phyloP scores from a whole-genome alignment of 2,888 invertebrate species.

The Strigamia maritima region DNA sequence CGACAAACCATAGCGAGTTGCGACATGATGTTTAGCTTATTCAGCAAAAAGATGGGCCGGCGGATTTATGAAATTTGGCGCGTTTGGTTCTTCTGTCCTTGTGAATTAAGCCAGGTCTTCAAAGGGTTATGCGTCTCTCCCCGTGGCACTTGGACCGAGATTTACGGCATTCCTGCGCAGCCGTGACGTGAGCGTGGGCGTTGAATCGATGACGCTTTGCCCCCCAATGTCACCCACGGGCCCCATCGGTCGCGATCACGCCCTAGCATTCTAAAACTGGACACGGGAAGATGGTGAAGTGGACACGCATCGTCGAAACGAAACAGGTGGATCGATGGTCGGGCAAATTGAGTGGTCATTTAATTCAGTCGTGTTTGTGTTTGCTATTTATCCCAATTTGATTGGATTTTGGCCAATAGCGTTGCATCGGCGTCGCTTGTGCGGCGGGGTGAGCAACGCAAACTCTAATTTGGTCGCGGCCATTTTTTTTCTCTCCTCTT shows the following conservation, averaged over 20 bases:
- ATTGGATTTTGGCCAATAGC: not conserved
- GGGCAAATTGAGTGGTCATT: not conserved
- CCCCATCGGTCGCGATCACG: slow-evolving; percentile 22
- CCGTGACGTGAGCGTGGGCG: slow-evolving; percentile 4
- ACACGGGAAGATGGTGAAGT: not conserved
- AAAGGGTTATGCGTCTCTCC: not conserved
- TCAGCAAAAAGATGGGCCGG: not conserved
- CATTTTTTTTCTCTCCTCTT: slow-evolving; percentile 31
- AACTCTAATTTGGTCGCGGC: slow-evolving; percentile 27
- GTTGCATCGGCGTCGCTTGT: not conserved
- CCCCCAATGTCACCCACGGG: slow-evolving; percentile 27
- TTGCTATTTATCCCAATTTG: not conserved
- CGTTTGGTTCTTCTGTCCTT: too few relatives aligned
- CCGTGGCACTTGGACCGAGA: slow-evolving; percentile 6
- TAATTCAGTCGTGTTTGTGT: not conserved
- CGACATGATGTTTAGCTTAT: slow-evolving; percentile 11
- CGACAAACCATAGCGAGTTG: not conserved
- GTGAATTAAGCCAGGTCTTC: not conserved
- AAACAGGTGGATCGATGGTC: not conserved
- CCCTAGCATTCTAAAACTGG: slow-evolving; percentile 19
- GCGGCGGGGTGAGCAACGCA: not conserved
- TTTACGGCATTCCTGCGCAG: not conserved
- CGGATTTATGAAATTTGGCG: not conserved
- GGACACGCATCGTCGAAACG: not conserved
- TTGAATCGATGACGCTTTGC: slow-evolving; percentile 18